Evolutionary conservation across 2,113 vertebrate species (phyloP), one percentile per base, ranked within the genome.

Genomic region (Erinaceus europaeus): DNA sequence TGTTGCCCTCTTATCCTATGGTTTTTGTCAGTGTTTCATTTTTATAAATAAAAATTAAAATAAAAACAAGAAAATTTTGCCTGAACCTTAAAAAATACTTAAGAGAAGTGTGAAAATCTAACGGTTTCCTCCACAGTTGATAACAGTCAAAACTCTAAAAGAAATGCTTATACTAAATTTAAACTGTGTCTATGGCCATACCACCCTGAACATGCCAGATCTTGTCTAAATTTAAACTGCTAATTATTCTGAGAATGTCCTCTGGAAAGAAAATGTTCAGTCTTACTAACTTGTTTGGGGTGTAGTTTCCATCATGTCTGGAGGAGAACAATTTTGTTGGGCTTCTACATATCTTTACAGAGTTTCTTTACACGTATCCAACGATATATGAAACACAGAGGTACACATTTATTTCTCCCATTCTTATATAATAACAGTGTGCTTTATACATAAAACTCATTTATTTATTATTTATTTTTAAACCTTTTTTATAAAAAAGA

Each of bases 211-310:
- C n/a, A n/a, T n/a, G n/a, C n/a, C n/a, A n/a, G n/a, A n/a, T n/a
- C n/a, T n/a, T n/a, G n/a, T n/a, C 23, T 57, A 90, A 88, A 93
- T 78, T 84, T 74, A 83, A 86, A 52, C 85, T 48, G 9, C 73
- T 76, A 84, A 32, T 62, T 61, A 82, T 69, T 9, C 20, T 5
- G 23, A 67, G 2, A 50, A 77, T 78, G 7, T 79, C n/a, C n/a
- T n/a, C n/a, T 72, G 11, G 74, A 88, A 6, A 69, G 9, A 5
- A 6, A 57, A 74, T 79, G 13, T 50, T 57, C 8, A 83, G 21
- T 84, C 83, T 89, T 87, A 42, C 62, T 69, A 69, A 69, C 10
- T 53, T 36, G 5, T n/a, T 86, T 52, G 78, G 23, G 34, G 29
- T 69, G 0, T 40, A 80, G 6, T 25, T 73, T 88, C 38, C 25